These are phyloP conservation scores for Oreochromis mossambicus DNA, from an alignment of 2,797 vertebrate genomes.

Conservation along the genomic window DNA sequence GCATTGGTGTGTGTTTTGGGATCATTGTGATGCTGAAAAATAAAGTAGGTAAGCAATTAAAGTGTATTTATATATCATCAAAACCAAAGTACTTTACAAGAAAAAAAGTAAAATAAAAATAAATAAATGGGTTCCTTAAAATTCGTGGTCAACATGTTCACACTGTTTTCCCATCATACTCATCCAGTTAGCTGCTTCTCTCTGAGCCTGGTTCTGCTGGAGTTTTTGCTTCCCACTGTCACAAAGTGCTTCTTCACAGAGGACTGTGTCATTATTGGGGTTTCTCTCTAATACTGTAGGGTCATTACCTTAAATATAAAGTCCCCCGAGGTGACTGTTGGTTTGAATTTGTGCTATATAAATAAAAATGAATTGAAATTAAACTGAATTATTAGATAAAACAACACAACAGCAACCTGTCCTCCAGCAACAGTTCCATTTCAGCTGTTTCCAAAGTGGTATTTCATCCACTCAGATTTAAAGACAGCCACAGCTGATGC, in stretches of 20 bases:
- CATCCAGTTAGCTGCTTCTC: neutral
- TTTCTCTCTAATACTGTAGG: neutral
- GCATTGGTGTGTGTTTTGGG: neutral
- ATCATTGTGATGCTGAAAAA: neutral
- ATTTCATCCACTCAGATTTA: neutral
- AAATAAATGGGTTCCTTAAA: neutral
- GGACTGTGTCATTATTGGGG: neutral
- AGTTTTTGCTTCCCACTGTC: neutral
- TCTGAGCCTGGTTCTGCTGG: neutral
- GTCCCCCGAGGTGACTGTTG: neutral
- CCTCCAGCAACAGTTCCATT: neutral
- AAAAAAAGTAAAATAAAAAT: neutral
- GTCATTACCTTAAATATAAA: neutral
- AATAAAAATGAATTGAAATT: neutral
- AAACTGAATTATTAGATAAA: neutral
- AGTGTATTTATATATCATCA: neutral
- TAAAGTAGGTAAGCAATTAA: neutral
- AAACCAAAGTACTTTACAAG: neutral
- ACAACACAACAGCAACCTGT: neutral
- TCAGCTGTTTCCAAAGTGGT: neutral
- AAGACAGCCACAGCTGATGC: neutral
- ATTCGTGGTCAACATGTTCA: neutral
- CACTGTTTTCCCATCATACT: neutral
- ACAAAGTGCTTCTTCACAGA: neutral
- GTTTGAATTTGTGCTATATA: neutral